Percentiles rank a stretch among this genome's conserved stretches.
phyloP scores from a whole-genome alignment of 2,797 vertebrate species.

The Sternarchorhynchus goeldii region DNA sequence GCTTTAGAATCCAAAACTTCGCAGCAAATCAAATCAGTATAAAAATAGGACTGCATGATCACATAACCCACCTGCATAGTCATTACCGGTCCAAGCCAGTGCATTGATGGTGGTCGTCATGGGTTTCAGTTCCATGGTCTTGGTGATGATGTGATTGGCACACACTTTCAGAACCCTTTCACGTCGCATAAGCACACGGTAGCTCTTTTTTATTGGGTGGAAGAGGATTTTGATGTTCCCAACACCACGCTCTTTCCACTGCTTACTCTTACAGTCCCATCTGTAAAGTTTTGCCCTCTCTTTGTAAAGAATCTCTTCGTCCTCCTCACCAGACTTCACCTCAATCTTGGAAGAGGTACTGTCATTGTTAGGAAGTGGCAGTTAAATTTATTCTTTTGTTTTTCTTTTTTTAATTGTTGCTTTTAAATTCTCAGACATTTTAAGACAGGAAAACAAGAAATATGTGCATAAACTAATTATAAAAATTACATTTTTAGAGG shows the following conservation, averaged over 20 bases:
- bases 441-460: no score
- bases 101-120: constrained; percentile 87
- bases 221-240: constrained; percentile 97
- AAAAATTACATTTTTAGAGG: no score
- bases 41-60: background rate
- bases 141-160: constrained; percentile 91
- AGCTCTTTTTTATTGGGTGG: constrained; percentile 86
- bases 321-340: constrained; percentile 93
- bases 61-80: constrained; percentile 84
- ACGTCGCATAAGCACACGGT: constrained; percentile 92
- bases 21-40: no score
- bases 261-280: constrained; percentile 86
- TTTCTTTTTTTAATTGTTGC: no score
- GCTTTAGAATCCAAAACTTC: background rate
- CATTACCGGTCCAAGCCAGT: constrained; percentile 91
- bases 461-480: no score
- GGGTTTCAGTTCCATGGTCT: constrained; percentile 87
- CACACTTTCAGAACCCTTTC: constrained; percentile 97
- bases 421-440: no score
- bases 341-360: constrained; percentile 78
- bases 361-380: background rate
- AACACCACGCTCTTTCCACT: constrained; percentile 96
- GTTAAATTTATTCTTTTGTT: no score
- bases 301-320: constrained; percentile 95
- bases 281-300: constrained; percentile 92